These are phyloP conservation scores for Oppia nitens DNA, from an alignment of 1,140 invertebrate genomes.

Conservation along the genomic window DNA sequence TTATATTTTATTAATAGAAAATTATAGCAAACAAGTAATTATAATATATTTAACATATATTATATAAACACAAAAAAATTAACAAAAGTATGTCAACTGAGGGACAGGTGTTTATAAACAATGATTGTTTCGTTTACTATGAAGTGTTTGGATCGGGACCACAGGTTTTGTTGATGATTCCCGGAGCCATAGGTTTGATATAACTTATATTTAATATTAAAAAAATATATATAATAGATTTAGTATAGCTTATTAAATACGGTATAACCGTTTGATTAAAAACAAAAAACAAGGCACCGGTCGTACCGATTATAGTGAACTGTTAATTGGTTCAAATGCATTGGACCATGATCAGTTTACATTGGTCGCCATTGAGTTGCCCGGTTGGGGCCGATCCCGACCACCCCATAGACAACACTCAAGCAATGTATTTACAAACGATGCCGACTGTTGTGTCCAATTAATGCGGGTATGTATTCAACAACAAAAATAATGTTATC, in stretches of 20 bases:
- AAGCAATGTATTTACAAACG: slow-evolving; percentile 47
- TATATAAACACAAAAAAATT: too few relatives aligned
- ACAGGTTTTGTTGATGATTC: slow-evolving; percentile 10
- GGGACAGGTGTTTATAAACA: neutral
- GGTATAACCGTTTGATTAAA: too few relatives aligned
- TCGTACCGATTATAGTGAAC: slow-evolving; percentile 27
- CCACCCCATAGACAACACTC: slow-evolving; percentile 52
- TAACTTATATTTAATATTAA: neutral
- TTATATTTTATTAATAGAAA: too few relatives aligned
- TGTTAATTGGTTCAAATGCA: slow-evolving; percentile 21
- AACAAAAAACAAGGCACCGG: slow-evolving; percentile 12
- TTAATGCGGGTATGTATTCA: slow-evolving; percentile 45
- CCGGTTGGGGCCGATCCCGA: slow-evolving; percentile 65
- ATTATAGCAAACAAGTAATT: too few relatives aligned
- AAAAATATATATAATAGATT: neutral
- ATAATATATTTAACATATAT: too few relatives aligned
- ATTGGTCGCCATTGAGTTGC: slow-evolving; percentile 67
- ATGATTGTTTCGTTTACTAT: neutral
- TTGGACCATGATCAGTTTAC: slow-evolving; percentile 29
- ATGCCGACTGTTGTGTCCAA: slow-evolving; percentile 47
- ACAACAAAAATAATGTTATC: too few relatives aligned
- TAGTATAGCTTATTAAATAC: too few relatives aligned
- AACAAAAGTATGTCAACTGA: too few relatives aligned
- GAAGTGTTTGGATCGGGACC: slow-evolving; percentile 7
- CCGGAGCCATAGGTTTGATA: slow-evolving; percentile 13